Conservation (phyloP, 2,113 vertebrate genomes). For the Myxocyprinus asiaticus region DNA sequence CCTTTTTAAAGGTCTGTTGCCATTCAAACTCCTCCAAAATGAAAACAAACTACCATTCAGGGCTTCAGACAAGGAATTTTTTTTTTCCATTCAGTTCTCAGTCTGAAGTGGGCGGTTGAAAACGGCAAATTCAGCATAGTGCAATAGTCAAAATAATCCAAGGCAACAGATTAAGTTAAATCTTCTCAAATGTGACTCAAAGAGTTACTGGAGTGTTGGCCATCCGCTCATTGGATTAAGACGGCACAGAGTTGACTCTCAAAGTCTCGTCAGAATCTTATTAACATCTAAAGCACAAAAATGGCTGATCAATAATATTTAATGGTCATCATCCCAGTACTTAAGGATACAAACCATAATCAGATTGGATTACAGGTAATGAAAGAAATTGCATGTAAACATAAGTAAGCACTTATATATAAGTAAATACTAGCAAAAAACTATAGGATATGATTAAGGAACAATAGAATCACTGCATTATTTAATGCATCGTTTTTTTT, state of each 20-base stretch:
- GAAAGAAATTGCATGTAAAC: neutral
- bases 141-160: neutral
- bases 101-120: neutral
- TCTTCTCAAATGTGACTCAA: neutral
- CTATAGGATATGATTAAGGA: neutral
- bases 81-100: neutral
- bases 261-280: neutral
- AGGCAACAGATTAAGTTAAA: neutral
- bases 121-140: neutral
- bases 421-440: too few relatives aligned
- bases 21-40: slow-evolving; percentile 2
- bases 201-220: neutral
- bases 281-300: slow-evolving; percentile 5
- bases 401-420: too few relatives aligned
- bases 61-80: neutral
- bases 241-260: neutral
- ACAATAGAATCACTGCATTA: neutral
- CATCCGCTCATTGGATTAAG: neutral
- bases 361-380: slow-evolving; percentile 4
- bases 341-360: neutral
- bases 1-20: slow-evolving; percentile 13
- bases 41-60: slow-evolving; percentile 15
- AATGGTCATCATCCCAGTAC: neutral
- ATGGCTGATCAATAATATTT: slow-evolving; percentile 4
- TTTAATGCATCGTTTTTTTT: too few relatives aligned